phyloP scores from a whole-genome alignment of 2,888 invertebrate genomes.

The Galeruca laticollis region DNA sequence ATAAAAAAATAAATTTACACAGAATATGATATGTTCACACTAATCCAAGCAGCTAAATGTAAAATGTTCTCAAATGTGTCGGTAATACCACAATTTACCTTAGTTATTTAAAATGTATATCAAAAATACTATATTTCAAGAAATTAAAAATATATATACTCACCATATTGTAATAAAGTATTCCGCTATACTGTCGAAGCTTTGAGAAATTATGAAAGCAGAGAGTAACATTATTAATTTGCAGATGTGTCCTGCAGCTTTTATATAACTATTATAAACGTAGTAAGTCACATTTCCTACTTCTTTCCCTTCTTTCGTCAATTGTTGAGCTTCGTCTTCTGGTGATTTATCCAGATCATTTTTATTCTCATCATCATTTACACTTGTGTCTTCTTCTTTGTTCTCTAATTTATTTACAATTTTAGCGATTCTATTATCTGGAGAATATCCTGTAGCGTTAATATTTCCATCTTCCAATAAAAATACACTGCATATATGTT shows the following conservation, averaged over 20 bases:
- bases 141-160: no score
- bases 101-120: no score
- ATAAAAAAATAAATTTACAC: no score
- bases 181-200: constrained; percentile 80
- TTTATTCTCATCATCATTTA: constrained; percentile 23
- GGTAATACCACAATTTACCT: no score
- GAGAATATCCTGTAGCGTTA: constrained; percentile 75
- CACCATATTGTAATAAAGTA: constrained; percentile 85
- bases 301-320: constrained; percentile 71
- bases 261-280: constrained; percentile 78
- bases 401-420: constrained; percentile 70
- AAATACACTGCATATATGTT: constrained; percentile 69
- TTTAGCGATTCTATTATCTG: constrained; percentile 78
- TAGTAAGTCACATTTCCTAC: constrained; percentile 69
- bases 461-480: constrained; percentile 71
- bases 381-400: constrained; percentile 47
- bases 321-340: constrained; percentile 43
- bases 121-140: not conserved
- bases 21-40: no score
- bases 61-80: no score
- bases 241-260: constrained; percentile 77
- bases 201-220: constrained; percentile 76
- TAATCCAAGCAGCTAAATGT: no score
- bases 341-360: not conserved
- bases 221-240: constrained; percentile 55